Evolutionary conservation across 2,797 vertebrate species (phyloP), one percentile per base, ranked within the genome.

Genomic region (Tiaroga cobitis): DNA sequence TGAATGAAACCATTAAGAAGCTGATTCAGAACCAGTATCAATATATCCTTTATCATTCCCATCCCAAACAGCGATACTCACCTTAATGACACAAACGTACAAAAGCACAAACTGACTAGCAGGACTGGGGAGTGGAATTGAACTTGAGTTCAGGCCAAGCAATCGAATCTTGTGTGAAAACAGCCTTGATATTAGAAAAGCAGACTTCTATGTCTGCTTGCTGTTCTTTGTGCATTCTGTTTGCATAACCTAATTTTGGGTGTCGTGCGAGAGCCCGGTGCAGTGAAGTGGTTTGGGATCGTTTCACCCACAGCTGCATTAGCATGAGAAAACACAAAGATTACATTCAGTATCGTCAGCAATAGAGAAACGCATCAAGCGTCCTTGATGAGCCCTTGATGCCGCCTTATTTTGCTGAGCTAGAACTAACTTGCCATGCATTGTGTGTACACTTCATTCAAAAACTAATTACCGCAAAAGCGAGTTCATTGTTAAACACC

Each of bases 361-460:
- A 70, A 26, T 10, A 68, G 61, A 54, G 41, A 68, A 77, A 15
- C 34, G 26, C 41, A 19, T 34, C 39, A 73, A 51, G 32, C 10
- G 34, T 77, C 74, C 82, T 77, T 69, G 34, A 84, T 84, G 73
- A 77, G 49, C 49, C 75, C 43, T 56, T 56, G 49, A 84, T 84
- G 74, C 34, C 0, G n/a, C 34, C 34, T 68, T 78, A 32, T 84
- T 84, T 70, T 70, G 75, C 83, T 79, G 83, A 59, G 37, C 75
- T 70, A 26, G 46, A 84, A 69, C 46, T 77, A 84, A 63, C 18
- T 32, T 49, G n/a, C 43, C 41, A 37, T 65, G 46, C 24, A 70
- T 72, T 85, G 75, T 85, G 51, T 70, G 26, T 43, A 76, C 43
- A 56, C 75, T 84, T 69, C 49, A 72, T 80, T 85, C 80, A 80